Conservation (phyloP, 2,888 invertebrate species). For the Phrixothrix hirtus region DNA sequence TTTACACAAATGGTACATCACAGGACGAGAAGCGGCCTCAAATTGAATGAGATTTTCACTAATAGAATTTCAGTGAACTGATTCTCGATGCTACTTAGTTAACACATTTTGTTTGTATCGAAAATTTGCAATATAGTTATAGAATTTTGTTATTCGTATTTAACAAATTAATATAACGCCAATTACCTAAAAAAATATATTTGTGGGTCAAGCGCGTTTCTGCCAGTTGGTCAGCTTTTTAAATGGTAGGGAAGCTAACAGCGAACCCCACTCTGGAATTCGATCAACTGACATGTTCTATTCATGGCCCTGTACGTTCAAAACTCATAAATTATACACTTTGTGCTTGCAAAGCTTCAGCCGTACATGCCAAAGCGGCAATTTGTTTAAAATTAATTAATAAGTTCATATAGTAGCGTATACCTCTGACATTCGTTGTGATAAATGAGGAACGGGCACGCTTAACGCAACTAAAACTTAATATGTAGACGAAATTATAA, state of each 20-base stretch:
- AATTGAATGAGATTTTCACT: conserved; percentile 39
- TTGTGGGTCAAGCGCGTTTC: conserved; percentile 29
- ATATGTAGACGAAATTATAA: conserved; percentile 43
- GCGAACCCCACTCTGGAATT: conserved; percentile 36
- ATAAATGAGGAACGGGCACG: conserved; percentile 46
- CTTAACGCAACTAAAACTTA: conserved; percentile 43
- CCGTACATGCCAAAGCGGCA: conserved; percentile 45
- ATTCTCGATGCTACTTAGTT: conserved; percentile 29
- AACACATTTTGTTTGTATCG: conserved; percentile 27
- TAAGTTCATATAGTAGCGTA: conserved; percentile 45
- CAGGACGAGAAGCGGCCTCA: conserved; percentile 32
- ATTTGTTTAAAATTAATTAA: conserved; percentile 51
- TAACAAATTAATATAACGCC: neutral
- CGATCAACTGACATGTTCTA: conserved; percentile 40
- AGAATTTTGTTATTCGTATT: too few relatives aligned
- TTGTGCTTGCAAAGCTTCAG: conserved; percentile 42
- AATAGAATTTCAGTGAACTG: conserved; percentile 37
- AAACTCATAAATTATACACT: conserved; percentile 47
- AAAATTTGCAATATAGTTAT: conserved; percentile 13
- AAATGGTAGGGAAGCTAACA: conserved; percentile 28
- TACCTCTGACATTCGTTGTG: conserved; percentile 43
- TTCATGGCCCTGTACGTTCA: conserved; percentile 38
- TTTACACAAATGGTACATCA: conserved; percentile 35
- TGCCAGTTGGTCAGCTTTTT: conserved; percentile 36
- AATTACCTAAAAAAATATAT: conserved; percentile 3